Evolutionary conservation across 2,113 vertebrate species (phyloP), one percentile per base, ranked within the genome.

Genomic region (Desmodus rotundus): DNA sequence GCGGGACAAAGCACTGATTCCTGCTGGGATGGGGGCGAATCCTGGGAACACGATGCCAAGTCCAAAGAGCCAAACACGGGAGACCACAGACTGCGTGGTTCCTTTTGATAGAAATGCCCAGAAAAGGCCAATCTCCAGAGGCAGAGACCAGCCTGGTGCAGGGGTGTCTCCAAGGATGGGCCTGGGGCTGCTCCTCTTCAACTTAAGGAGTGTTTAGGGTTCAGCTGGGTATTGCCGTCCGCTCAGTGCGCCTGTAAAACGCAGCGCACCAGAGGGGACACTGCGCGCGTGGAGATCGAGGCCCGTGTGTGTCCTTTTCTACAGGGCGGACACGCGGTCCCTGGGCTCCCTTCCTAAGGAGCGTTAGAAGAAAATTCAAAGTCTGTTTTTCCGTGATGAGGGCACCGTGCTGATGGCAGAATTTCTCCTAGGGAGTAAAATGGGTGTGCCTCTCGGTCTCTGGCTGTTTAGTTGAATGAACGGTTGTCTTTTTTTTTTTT

Each of bases 81-180:
- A n/a, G n/a, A 4, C 5, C 33, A 15, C n/a, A 0, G 13, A 1
- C 3, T 10, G 6, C 2, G 1, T 5, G 56, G 56, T 19, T 31
- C 65, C 0, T 67, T 20, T 22, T 0, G 5, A 2, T 33, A 73
- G 22, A 16, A 7, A 4, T 1, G 61, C 16, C 61, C 31, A 3
- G 72, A 36, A 52, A 15, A 54, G 43, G 45, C 87, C 0, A 4
- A 14, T 41, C 38, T 12, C 31, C 41, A 15, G 67, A 15, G 72
- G 73, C 73, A 10, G 87, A 20, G 13, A 7, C 11, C 7, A 13
- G 56, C 43, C 70, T 4, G n/a, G 80, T 63, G 4, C 0, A 14
- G 28, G 28, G 52, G 16, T 7, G 52, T 22, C 54, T 8, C 17
- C 20, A 8, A 56, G 54, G 54, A 22, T 1, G 45, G 26, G 68